Percentiles rank a stretch among this genome's conserved stretches.
Evolutionary conservation across 2,797 vertebrate genomes (phyloP).

Genomic region (Coluber constrictor): DNA sequence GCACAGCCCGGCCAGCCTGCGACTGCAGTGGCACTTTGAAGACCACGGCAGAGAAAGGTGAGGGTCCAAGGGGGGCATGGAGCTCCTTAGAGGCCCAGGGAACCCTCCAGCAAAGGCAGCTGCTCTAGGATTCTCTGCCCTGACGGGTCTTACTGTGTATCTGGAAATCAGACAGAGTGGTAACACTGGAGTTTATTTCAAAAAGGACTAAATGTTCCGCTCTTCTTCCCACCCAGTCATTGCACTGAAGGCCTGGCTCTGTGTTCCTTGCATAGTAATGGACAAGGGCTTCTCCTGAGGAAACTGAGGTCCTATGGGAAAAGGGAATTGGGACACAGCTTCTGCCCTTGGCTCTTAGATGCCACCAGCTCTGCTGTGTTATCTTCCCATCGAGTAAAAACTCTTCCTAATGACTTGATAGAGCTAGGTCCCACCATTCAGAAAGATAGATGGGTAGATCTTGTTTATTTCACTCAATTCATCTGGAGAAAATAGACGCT

Average conservation of each 20-base stretch:
- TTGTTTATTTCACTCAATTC: neutral
- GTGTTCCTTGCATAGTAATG: neutral
- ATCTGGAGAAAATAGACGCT: neutral
- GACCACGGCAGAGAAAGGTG: constrained; percentile 3
- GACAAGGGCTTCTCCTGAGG: neutral
- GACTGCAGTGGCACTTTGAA: constrained; percentile 25
- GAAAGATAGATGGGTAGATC: neutral
- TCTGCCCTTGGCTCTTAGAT: neutral
- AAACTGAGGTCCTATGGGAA: neutral
- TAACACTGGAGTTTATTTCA: neutral
- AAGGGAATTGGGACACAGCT: neutral
- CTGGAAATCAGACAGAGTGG: neutral
- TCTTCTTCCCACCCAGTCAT: neutral
- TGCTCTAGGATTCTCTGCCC: neutral
- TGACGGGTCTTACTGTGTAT: neutral
- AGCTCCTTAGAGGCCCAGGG: neutral
- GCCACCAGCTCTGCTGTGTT: neutral
- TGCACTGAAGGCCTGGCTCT: neutral
- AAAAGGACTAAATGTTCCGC: neutral
- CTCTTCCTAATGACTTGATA: neutral
- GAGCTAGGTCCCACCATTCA: neutral
- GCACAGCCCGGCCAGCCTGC: neutral
- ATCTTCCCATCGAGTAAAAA: neutral
- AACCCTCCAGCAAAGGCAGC: neutral
- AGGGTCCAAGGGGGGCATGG: neutral